These are phyloP conservation scores for Mohoua ochrocephala DNA, from an alignment of 2,113 vertebrate genomes.

Conservation along the genomic window DNA sequence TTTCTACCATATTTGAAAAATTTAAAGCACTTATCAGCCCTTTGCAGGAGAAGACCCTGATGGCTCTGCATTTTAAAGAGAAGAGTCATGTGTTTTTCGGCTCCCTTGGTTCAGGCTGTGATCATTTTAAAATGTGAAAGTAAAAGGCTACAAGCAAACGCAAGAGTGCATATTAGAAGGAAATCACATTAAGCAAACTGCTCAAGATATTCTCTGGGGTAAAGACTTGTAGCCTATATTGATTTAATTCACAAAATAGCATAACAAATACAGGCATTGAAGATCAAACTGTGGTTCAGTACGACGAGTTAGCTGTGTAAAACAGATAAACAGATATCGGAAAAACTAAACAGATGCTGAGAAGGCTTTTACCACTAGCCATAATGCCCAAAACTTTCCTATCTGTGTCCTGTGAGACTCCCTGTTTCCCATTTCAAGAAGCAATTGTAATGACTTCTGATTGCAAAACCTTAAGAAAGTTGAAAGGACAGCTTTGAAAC, in stretches of 20 bases:
- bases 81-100: neutral
- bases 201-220: neutral
- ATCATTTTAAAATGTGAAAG: slow-evolving; percentile 32
- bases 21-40: slow-evolving; percentile 48
- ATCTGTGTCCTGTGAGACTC: neutral
- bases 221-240: neutral
- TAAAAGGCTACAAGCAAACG: slow-evolving; percentile 1
- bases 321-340: neutral
- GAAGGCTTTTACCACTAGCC: neutral
- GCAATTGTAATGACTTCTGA: neutral
- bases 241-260: slow-evolving; percentile 1
- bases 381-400: neutral
- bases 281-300: neutral
- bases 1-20: slow-evolving; percentile 40
- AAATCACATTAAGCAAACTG: slow-evolving; percentile 18
- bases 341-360: neutral
- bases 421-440: neutral
- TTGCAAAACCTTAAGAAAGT: neutral
- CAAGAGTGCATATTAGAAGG: neutral
- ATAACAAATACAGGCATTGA: neutral
- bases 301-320: neutral
- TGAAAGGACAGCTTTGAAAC: neutral
- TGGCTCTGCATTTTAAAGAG: slow-evolving; percentile 39
- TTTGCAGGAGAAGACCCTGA: slow-evolving; percentile 33
- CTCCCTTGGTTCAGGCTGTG: neutral